A percentile compares a stretch with the other conserved stretches of the same genome.
Evolutionary conservation across 2,888 invertebrate species (phyloP).

Genomic region (Zeuzera pyrina): DNA sequence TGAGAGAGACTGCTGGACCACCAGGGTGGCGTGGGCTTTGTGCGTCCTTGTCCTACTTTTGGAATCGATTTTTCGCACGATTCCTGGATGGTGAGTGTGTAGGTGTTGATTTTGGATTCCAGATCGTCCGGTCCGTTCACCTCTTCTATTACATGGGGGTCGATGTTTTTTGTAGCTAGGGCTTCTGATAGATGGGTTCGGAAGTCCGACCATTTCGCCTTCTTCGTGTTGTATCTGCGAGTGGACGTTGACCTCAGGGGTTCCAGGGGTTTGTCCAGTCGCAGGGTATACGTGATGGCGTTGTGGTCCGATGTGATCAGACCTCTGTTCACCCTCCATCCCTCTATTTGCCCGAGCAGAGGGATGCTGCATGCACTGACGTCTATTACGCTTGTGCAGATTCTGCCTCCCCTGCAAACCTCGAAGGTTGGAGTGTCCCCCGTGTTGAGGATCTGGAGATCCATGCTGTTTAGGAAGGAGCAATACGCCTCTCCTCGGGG

Average conservation of each 20-base stretch:
- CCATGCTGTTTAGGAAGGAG: slow-evolving; percentile 12
- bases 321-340: slow-evolving; percentile 14
- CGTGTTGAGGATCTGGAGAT: slow-evolving; percentile 15
- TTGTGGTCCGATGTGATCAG: slow-evolving; percentile 17
- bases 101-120: neutral
- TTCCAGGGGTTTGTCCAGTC: slow-evolving; percentile 1
- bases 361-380: too few species aligned
- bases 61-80: neutral
- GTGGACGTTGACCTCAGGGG: slow-evolving; percentile 5
- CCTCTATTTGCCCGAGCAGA: slow-evolving; percentile 11
- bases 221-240: too few species aligned
- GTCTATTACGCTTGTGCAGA: too few species aligned
- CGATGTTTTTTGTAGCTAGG: too few species aligned
- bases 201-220: slow-evolving; percentile 17
- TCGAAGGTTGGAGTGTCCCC: slow-evolving; percentile 16
- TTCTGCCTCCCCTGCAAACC: neutral
- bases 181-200: too few species aligned
- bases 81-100: neutral
- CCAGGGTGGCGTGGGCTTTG: too few species aligned
- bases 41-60: neutral
- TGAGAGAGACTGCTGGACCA: too few species aligned
- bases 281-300: slow-evolving; percentile 14
- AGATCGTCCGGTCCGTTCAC: neutral
- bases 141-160: too few species aligned
- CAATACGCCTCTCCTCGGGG: slow-evolving; percentile 11